Evolutionary conservation across 2,888 invertebrate genomes (phyloP).

Genomic region (Melangyna quadrimaculata): DNA sequence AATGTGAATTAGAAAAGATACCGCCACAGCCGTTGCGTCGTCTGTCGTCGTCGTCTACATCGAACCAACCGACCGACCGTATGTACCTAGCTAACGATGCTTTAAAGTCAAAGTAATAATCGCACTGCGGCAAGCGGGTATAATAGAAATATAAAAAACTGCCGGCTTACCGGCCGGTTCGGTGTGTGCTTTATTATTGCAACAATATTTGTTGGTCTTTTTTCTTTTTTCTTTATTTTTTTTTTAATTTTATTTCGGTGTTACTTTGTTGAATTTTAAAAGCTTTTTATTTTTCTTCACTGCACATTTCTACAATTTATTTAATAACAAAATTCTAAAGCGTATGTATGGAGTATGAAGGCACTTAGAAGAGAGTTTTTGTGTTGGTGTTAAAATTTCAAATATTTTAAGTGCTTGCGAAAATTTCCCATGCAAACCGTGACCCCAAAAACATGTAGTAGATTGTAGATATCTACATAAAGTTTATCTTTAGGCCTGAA

Average conservation of each 20-base stretch:
- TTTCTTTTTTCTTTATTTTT: not conserved
- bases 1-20: slow-evolving; percentile 50
- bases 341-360: not conserved
- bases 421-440: slow-evolving; percentile 65
- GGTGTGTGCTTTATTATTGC: slow-evolving; percentile 48
- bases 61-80: not conserved
- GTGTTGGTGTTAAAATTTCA: slow-evolving; percentile 47
- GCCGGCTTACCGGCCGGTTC: slow-evolving; percentile 55
- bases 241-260: slow-evolving; percentile 3
- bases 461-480: slow-evolving; percentile 1
- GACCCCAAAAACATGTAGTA: slow-evolving; percentile 45
- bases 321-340: slow-evolving; percentile 1
- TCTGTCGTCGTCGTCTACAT: not conserved
- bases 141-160: slow-evolving; percentile 4
- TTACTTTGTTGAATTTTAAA: slow-evolving; percentile 51
- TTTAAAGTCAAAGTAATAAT: not conserved
- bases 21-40: slow-evolving; percentile 12
- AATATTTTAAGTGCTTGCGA: slow-evolving; percentile 56
- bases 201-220: slow-evolving; percentile 54
- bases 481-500: slow-evolving; percentile 25
- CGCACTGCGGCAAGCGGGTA: not conserved
- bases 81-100: not conserved
- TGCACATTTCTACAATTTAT: slow-evolving; percentile 56
- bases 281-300: slow-evolving; percentile 45
- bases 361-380: not conserved